Percentiles rank a stretch among this genome's conserved stretches.
Conservation (phyloP, 2,797 vertebrate genomes). For the Ambastaia sidthimunki region DNA sequence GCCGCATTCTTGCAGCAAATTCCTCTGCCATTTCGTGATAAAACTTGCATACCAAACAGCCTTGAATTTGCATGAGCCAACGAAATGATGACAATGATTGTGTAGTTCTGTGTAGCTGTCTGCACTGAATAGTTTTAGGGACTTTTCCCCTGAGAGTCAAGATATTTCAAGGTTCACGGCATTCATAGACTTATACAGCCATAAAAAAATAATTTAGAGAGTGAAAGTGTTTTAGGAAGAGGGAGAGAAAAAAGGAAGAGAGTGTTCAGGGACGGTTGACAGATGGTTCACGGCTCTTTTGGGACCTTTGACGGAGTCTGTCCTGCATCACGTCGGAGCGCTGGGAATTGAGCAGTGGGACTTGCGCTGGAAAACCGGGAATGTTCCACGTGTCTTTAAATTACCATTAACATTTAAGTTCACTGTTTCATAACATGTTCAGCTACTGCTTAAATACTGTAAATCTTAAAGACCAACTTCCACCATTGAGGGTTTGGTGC, state of each 20-base stretch:
- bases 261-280: slow-evolving; percentile 26
- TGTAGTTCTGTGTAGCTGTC: slow-evolving; percentile 9
- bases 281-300: slow-evolving; percentile 46
- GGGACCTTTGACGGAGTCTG: slow-evolving; percentile 36
- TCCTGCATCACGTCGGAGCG: not conserved
- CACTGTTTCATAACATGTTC: slow-evolving; percentile 16
- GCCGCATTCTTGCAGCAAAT: slow-evolving; percentile 5
- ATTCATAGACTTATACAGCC: slow-evolving; percentile 37
- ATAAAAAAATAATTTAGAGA: slow-evolving; percentile 41
- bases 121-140: slow-evolving; percentile 37
- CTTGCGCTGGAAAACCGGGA: not conserved
- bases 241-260: not conserved
- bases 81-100: slow-evolving; percentile 44
- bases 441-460: slow-evolving; percentile 1
- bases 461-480: not conserved
- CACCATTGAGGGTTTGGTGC: not conserved
- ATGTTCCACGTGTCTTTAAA: slow-evolving; percentile 22
- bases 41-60: slow-evolving; percentile 24
- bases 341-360: slow-evolving; percentile 37
- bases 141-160: slow-evolving; percentile 11
- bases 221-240: not conserved
- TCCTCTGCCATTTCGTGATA: not conserved
- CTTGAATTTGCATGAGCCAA: slow-evolving; percentile 45
- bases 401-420: slow-evolving; percentile 20
- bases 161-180: slow-evolving; percentile 24